Conservation (phyloP, 2,113 vertebrate species). For the Eublepharis macularius region DNA sequence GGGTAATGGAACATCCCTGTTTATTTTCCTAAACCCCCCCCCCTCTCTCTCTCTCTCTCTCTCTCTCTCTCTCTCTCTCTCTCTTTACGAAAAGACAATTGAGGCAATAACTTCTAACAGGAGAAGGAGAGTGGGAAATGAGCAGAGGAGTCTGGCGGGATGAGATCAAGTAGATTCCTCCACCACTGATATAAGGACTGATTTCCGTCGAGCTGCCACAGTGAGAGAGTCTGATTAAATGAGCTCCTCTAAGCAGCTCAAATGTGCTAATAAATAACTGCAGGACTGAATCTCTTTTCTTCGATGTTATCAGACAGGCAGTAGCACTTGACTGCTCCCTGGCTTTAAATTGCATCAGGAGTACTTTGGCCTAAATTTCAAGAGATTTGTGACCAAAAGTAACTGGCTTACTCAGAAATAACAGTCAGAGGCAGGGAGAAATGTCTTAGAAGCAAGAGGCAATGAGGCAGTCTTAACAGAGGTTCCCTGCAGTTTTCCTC, state of each 20-base stretch:
- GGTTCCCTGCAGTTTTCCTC: constrained; percentile 72
- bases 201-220: constrained; percentile 53
- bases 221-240: constrained; percentile 48
- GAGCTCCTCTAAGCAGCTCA: constrained; percentile 57
- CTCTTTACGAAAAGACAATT: constrained; percentile 44
- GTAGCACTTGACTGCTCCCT: constrained; percentile 24
- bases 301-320: constrained; percentile 50
- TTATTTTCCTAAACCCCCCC: constrained; percentile 2
- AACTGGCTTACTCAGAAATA: constrained; percentile 45
- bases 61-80: neutral
- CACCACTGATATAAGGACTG: constrained; percentile 55
- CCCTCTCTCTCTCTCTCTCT: neutral
- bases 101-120: constrained; percentile 55
- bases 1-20: constrained; percentile 40
- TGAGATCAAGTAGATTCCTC: constrained; percentile 64
- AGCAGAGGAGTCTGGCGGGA: constrained; percentile 32
- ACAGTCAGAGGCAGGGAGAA: constrained; percentile 36
- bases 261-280: constrained; percentile 50
- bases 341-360: constrained; percentile 44
- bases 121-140: neutral
- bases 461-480: constrained; percentile 55
- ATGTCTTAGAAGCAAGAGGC: constrained; percentile 42
- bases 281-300: constrained; percentile 39
- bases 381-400: constrained; percentile 40
- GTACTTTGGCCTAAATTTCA: constrained; percentile 51